phyloP scores from a whole-genome alignment of 2,888 invertebrate genomes.

The Crossocerus cetratus region DNA sequence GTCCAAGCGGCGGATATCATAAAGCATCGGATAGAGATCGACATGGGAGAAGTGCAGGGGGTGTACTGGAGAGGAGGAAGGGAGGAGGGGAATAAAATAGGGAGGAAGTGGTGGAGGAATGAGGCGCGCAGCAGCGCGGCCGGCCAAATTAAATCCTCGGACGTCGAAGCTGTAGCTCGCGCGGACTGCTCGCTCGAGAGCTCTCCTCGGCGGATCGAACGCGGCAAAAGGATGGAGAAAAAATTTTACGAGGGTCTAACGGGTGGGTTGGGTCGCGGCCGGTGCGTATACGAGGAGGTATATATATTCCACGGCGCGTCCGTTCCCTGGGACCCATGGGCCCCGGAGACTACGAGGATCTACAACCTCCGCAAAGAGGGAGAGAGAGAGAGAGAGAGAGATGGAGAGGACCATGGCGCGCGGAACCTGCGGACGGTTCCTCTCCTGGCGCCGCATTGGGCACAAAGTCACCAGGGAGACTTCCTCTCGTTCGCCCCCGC shows the following conservation, averaged over 20 bases:
- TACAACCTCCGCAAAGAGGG: slow-evolving; percentile 49
- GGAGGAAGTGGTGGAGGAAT: neutral
- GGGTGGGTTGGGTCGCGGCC: slow-evolving; percentile 64
- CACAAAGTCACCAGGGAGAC: slow-evolving; percentile 63
- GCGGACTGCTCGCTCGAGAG: slow-evolving; percentile 57
- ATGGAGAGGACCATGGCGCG: slow-evolving; percentile 55
- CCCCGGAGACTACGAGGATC: slow-evolving; percentile 48
- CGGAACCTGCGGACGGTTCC: slow-evolving; percentile 51
- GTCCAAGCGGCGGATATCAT: slow-evolving; percentile 68
- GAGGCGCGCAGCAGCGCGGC: slow-evolving; percentile 45
- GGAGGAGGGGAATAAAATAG: slow-evolving; percentile 13
- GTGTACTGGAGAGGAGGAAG: slow-evolving; percentile 39
- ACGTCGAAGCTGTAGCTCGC: slow-evolving; percentile 66
- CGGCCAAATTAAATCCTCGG: slow-evolving; percentile 74
- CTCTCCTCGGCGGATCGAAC: slow-evolving; percentile 48
- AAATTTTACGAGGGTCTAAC: slow-evolving; percentile 74
- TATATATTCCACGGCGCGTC: slow-evolving; percentile 55
- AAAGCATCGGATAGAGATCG: slow-evolving; percentile 74
- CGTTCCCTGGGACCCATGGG: slow-evolving; percentile 50
- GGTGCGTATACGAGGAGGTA: slow-evolving; percentile 61
- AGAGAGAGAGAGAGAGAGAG: too few relatives aligned
- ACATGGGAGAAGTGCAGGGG: slow-evolving; percentile 28
- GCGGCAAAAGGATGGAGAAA: slow-evolving; percentile 60
- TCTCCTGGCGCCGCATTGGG: slow-evolving; percentile 65
- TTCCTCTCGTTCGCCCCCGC: slow-evolving; percentile 22